Percentiles rank a stretch among this genome's conserved stretches.
Evolutionary conservation across 2,113 vertebrate genomes (phyloP).

Genomic region (Ammodytes marinus): DNA sequence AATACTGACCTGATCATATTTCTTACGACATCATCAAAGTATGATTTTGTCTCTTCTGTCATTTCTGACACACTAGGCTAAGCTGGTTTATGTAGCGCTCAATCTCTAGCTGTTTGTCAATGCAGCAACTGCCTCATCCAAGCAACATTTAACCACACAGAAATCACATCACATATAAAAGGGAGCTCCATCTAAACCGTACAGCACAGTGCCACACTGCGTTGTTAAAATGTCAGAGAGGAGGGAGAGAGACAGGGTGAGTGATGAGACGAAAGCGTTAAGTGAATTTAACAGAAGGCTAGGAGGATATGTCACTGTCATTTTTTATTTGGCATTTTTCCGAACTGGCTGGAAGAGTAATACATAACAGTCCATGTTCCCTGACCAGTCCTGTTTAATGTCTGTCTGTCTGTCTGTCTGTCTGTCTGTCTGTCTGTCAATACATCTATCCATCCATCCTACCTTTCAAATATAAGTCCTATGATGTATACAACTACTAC

Average conservation of each 20-base stretch:
- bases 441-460: too few species aligned
- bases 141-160: conserved; percentile 19
- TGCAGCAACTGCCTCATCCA: neutral
- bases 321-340: conserved; percentile 8
- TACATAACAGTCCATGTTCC: neutral
- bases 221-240: conserved; percentile 56
- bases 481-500: too few species aligned
- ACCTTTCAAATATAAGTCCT: too few species aligned
- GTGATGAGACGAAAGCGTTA: conserved; percentile 53
- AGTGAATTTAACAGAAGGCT: conserved; percentile 38
- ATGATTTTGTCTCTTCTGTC: neutral
- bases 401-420: neutral
- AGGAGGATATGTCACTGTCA: conserved; percentile 43
- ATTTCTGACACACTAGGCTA: too few species aligned
- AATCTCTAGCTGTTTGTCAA: neutral
- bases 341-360: conserved; percentile 2
- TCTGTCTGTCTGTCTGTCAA: too few species aligned
- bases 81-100: neutral
- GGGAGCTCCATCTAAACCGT: conserved; percentile 12
- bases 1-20: neutral
- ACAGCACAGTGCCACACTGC: conserved; percentile 27
- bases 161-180: conserved; percentile 30
- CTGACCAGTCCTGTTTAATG: conserved; percentile 1
- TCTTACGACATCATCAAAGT: neutral
- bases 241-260: conserved; percentile 35